Conservation (phyloP, 2,113 vertebrate genomes). For the Artemisiospiza belli region DNA sequence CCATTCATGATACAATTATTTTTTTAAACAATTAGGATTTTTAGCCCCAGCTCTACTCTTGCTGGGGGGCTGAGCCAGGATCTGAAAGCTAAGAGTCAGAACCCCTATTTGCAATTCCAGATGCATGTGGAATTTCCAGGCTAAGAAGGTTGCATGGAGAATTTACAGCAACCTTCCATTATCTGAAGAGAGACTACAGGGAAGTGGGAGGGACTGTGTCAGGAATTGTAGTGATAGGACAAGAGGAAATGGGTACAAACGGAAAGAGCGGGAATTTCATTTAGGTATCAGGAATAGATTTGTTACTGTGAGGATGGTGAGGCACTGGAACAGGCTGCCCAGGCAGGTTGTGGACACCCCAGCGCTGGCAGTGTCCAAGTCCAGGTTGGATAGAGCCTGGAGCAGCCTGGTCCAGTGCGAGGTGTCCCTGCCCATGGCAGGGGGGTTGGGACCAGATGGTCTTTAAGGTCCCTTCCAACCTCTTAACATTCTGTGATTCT, state of each 20-base stretch:
- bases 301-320: neutral
- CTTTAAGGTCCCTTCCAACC: neutral
- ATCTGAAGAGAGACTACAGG: neutral
- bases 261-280: neutral
- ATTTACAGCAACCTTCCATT: neutral
- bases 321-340: neutral
- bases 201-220: neutral
- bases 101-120: neutral
- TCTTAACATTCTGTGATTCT: neutral
- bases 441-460: neutral
- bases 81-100: neutral
- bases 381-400: neutral
- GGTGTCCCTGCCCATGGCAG: neutral
- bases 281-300: neutral
- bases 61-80: neutral
- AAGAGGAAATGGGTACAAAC: neutral
- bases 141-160: neutral
- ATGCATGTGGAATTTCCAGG: neutral
- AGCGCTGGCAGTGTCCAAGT: neutral
- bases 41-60: neutral
- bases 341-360: neutral
- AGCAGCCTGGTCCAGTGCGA: neutral
- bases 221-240: neutral
- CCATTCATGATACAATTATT: neutral
- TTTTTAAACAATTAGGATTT: neutral